These are phyloP conservation scores for Holocentrus rufus DNA, from an alignment of 2,797 vertebrate genomes.

Conservation along the genomic window DNA sequence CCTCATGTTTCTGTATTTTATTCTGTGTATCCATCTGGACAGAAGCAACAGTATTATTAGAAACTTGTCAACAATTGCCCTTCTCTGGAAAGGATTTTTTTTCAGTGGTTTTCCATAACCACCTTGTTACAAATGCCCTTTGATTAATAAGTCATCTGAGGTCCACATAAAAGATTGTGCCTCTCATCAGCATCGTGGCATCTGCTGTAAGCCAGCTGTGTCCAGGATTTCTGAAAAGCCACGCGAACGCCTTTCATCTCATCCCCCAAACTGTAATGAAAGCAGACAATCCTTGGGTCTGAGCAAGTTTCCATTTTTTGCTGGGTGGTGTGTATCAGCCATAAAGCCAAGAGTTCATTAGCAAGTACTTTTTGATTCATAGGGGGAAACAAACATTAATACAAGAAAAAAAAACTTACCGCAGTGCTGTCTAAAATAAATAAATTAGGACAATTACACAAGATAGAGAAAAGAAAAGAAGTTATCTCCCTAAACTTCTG, in stretches of 20 bases:
- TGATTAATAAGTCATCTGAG: constrained; percentile 21
- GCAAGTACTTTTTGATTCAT: neutral
- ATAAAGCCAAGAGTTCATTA: constrained; percentile 1
- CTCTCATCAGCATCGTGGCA: constrained; percentile 12
- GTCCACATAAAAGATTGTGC: constrained; percentile 21
- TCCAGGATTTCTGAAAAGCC: neutral
- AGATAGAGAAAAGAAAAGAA: no score
- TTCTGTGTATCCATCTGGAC: neutral
- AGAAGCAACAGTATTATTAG: neutral
- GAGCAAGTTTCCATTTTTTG: neutral
- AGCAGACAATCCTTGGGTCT: constrained; percentile 1
- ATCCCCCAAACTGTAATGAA: constrained; percentile 15
- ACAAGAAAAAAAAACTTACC: no score
- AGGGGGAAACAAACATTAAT: no score
- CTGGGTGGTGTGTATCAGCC: neutral
- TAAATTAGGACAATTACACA: no score
- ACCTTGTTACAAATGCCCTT: constrained; percentile 9
- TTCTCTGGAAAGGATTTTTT: neutral
- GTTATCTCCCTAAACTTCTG: no score
- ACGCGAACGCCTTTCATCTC: constrained; percentile 28
- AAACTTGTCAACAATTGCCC: neutral
- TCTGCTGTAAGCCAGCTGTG: neutral
- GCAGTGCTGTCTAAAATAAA: no score
- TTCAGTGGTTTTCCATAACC: neutral
- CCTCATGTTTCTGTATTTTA: neutral